A percentile compares a stretch with the other conserved stretches of the same genome.
phyloP scores from a whole-genome alignment of 1,140 invertebrate species.

The Matsumurasca onukii region DNA sequence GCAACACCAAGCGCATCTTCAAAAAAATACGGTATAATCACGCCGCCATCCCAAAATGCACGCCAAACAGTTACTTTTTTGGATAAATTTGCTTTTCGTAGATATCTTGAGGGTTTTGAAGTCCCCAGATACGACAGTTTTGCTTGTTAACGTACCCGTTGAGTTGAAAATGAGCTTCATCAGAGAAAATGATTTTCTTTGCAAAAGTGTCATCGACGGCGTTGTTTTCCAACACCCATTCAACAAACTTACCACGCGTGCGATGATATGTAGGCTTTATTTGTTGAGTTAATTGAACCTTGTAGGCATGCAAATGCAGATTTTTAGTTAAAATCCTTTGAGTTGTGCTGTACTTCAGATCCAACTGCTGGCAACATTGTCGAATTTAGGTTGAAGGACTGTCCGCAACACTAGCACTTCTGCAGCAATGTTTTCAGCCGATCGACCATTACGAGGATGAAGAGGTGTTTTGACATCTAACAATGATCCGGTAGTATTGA shows the following conservation, averaged over 20 bases:
- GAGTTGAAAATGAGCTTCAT: constrained; percentile 42
- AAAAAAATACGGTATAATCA: not conserved
- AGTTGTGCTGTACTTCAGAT: too few species aligned
- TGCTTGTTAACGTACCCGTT: constrained; percentile 41
- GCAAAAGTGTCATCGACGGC: constrained; percentile 5
- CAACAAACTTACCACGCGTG: not conserved
- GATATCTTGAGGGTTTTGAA: constrained; percentile 31
- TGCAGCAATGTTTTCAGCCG: too few species aligned
- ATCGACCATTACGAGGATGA: too few species aligned
- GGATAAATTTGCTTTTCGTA: not conserved
- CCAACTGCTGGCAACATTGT: too few species aligned
- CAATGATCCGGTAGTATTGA: too few species aligned
- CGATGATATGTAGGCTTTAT: too few species aligned
- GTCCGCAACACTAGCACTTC: not conserved
- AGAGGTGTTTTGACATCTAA: too few species aligned
- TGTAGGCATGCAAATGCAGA: too few species aligned
- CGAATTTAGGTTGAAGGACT: not conserved
- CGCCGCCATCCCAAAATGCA: not conserved
- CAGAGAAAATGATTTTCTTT: constrained; percentile 37
- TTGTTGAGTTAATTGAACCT: too few species aligned
- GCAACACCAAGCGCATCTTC: not conserved
- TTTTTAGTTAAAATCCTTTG: too few species aligned
- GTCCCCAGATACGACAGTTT: constrained; percentile 38
- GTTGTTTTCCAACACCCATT: constrained; percentile 10
- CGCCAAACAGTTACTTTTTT: not conserved